Percentiles rank a stretch among this genome's conserved stretches.
phyloP scores from a whole-genome alignment of 2,888 invertebrate genomes.

The Stenotaenia linearis region DNA sequence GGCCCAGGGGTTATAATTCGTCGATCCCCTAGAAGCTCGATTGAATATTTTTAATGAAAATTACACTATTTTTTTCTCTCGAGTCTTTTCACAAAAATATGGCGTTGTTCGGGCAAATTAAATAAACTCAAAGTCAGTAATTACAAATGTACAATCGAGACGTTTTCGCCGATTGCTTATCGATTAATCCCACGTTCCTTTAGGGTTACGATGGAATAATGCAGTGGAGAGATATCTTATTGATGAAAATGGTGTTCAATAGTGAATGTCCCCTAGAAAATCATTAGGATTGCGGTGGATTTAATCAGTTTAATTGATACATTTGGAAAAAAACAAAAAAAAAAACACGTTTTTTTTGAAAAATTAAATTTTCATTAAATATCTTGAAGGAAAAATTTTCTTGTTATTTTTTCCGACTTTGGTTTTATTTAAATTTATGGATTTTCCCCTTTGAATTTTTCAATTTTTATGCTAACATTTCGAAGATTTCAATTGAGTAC shows the following conservation, averaged over 20 bases:
- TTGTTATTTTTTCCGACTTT: too few species aligned
- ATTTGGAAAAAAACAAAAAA: too few species aligned
- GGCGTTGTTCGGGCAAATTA: neutral
- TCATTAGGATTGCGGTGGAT: too few species aligned
- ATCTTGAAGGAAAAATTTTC: too few species aligned
- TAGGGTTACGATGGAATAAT: neutral
- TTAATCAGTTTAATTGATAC: too few species aligned
- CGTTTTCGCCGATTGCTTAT: neutral
- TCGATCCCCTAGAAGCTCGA: neutral
- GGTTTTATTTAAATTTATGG: neutral
- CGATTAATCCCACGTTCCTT: neutral
- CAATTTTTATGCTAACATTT: neutral
- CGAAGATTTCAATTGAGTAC: neutral
- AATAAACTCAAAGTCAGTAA: neutral
- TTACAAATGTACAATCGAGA: too few species aligned
- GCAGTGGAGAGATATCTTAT: neutral
- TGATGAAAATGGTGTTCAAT: neutral
- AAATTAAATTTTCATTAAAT: too few species aligned
- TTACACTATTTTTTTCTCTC: neutral
- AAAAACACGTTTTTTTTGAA: too few species aligned
- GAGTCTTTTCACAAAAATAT: neutral
- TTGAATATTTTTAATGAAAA: constrained; percentile 19
- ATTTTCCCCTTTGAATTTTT: neutral
- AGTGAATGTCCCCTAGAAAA: too few species aligned
- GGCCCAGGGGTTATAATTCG: neutral